Conservation (phyloP, 2,888 invertebrate species). For the Litoditis marina region DNA sequence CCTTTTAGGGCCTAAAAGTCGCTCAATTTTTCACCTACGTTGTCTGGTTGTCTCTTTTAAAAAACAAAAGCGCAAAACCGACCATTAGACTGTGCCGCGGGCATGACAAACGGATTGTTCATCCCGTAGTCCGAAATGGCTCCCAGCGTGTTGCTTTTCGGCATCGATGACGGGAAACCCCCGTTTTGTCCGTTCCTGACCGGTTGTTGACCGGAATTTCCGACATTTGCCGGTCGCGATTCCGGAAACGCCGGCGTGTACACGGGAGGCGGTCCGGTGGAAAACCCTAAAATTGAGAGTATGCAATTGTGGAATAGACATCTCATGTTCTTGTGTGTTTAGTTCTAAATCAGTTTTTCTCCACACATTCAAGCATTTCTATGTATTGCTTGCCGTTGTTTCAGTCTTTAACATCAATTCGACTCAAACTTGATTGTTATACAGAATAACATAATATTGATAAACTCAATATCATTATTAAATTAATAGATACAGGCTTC, state of each 20-base stretch:
- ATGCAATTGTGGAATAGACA: neutral
- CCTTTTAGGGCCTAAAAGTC: too few species aligned
- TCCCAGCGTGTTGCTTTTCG: conserved; percentile 18
- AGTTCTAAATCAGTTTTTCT: too few species aligned
- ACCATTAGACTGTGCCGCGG: neutral
- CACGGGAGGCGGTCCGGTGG: conserved; percentile 15
- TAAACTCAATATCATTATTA: too few species aligned
- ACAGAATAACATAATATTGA: too few species aligned
- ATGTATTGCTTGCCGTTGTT: too few species aligned
- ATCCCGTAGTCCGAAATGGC: conserved; percentile 12
- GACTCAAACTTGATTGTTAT: too few species aligned
- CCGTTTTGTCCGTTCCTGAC: neutral
- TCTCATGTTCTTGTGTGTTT: too few species aligned
- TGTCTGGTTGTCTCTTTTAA: neutral
- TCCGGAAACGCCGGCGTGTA: neutral
- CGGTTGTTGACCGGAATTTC: neutral
- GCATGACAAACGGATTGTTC: conserved; percentile 14
- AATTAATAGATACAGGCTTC: too few species aligned
- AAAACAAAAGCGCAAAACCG: neutral
- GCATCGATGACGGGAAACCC: conserved; percentile 1
- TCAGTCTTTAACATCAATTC: too few species aligned
- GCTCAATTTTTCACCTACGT: too few species aligned
- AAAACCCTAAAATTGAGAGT: conserved; percentile 8
- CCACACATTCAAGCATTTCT: too few species aligned
- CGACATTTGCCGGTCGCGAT: neutral